phyloP scores from a whole-genome alignment of 2,888 invertebrate genomes.

The Drosophila macrospina region DNA sequence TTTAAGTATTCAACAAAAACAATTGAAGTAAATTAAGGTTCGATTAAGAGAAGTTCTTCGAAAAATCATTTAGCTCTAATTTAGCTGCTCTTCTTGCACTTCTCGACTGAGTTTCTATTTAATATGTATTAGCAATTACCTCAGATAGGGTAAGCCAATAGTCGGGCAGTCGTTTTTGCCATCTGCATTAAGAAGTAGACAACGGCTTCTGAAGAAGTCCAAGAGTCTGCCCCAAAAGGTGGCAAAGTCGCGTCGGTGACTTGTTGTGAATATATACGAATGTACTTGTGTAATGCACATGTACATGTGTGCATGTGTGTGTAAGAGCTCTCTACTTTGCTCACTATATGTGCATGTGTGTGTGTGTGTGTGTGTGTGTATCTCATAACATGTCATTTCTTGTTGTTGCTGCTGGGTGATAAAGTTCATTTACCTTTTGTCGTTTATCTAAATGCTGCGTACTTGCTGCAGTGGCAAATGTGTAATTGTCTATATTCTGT shows the following conservation, averaged over 20 bases:
- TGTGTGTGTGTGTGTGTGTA: conserved; percentile 7
- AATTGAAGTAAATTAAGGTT: background rate
- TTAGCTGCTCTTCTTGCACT: background rate
- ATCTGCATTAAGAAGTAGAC: conserved; percentile 16
- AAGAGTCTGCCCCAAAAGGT: conserved; percentile 55
- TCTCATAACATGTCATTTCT: conserved; percentile 58
- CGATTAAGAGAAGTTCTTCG: background rate
- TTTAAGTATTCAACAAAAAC: too few relatives aligned
- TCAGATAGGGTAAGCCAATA: conserved; percentile 17
- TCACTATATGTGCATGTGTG: too few relatives aligned
- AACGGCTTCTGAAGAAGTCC: conserved; percentile 46
- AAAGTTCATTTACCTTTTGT: conserved; percentile 78
- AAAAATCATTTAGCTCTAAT: background rate
- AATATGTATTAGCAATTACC: background rate
- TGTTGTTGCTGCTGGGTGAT: conserved; percentile 66
- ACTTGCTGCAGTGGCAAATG: conserved; percentile 65
- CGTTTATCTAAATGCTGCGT: conserved; percentile 74
- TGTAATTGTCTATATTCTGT: conserved; percentile 78
- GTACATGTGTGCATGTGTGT: background rate
- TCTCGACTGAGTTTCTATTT: background rate
- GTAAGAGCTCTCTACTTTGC: background rate
- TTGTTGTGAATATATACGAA: conserved; percentile 34
- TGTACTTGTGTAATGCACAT: conserved; percentile 12
- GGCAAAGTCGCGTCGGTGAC: conserved; percentile 49
- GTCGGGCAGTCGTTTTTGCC: background rate